Evolutionary conservation across 1,140 invertebrate species (phyloP).

Genomic region (Drosophila nigromelanica): DNA sequence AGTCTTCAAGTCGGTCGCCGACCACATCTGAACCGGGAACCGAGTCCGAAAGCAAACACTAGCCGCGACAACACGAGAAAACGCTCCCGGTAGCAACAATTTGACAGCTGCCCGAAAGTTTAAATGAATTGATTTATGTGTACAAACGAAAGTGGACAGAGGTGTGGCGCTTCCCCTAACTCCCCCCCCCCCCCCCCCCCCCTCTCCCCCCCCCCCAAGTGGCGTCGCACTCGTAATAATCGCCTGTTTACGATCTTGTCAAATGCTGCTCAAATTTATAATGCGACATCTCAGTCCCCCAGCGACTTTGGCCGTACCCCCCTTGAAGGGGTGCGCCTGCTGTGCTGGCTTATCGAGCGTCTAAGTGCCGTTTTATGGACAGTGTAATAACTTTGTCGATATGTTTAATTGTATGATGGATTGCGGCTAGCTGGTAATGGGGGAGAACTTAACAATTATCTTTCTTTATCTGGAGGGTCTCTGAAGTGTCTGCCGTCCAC

Average conservation of each 20-base stretch:
- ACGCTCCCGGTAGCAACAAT: conserved; percentile 76
- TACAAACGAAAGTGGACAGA: conserved; percentile 40
- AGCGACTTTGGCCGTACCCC: neutral
- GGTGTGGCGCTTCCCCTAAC: conserved; percentile 15
- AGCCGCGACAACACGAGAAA: conserved; percentile 34
- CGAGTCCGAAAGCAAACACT: conserved; percentile 3
- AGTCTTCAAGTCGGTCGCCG: conserved; percentile 27
- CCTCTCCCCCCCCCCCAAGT: conserved; percentile 1
- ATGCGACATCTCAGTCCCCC: conserved; percentile 6
- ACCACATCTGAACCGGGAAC: conserved; percentile 24
- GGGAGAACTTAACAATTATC: conserved; percentile 32
- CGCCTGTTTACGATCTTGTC: conserved; percentile 59
- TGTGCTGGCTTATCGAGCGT: conserved; percentile 10
- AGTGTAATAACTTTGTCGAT: conserved; percentile 67
- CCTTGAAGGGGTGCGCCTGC: neutral
- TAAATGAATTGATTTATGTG: conserved; percentile 82
- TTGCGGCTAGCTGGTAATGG: conserved; percentile 21
- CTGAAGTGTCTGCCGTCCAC: conserved; percentile 42
- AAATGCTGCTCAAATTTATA: conserved; percentile 37
- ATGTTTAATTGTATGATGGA: conserved; percentile 69
- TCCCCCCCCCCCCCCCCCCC: neutral
- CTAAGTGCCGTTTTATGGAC: conserved; percentile 55
- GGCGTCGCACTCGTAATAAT: conserved; percentile 25
- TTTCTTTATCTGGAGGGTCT: conserved; percentile 17
- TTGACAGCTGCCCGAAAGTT: conserved; percentile 81